Percentiles rank a stretch among this genome's conserved stretches.
Conservation (phyloP, 2,113 vertebrate genomes). For the Pluvialis apricaria region DNA sequence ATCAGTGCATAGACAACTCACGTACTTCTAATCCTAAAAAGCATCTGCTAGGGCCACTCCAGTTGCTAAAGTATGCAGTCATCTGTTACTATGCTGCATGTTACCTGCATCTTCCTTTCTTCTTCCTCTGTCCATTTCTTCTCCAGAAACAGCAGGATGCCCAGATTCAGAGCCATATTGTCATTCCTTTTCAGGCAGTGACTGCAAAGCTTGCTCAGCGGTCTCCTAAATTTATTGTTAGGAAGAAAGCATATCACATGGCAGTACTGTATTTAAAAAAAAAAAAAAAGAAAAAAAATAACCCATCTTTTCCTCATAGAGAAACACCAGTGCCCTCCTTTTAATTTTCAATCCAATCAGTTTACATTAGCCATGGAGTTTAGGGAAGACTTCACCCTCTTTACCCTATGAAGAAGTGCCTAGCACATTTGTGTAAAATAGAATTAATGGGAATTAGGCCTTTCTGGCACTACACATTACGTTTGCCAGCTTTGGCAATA, state of each 20-base stretch:
- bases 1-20: not conserved
- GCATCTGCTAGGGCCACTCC: not conserved
- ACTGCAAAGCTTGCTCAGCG: not conserved
- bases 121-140: not conserved
- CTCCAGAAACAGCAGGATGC: not conserved
- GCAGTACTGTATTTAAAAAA: not conserved
- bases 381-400: not conserved
- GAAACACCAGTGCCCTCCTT: not conserved
- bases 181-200: not conserved
- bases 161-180: not conserved
- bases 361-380: not conserved
- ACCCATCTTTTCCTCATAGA: not conserved
- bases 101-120: not conserved
- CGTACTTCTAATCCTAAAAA: not conserved
- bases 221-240: not conserved
- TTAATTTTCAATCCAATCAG: not conserved
- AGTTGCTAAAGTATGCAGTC: not conserved
- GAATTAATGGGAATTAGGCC: not conserved
- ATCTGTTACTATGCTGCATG: not conserved
- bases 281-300: not conserved
- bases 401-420: not conserved
- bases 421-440: not conserved
- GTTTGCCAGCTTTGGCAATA: not conserved
- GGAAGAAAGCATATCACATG: not conserved
- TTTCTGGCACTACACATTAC: not conserved